These are phyloP conservation scores for Agraylea sexmaculata DNA, from an alignment of 1,140 invertebrate genomes.

Conservation along the genomic window DNA sequence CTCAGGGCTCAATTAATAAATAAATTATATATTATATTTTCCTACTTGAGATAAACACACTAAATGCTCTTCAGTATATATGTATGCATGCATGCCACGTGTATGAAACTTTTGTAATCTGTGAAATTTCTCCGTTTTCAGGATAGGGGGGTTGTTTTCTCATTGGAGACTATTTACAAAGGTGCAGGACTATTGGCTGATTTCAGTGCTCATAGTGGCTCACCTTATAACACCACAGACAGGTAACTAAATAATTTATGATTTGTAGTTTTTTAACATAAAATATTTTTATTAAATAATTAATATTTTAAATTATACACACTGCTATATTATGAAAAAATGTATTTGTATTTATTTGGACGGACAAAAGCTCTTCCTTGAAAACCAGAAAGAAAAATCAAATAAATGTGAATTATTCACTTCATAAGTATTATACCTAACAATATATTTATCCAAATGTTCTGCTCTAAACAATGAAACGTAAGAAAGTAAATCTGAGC, in stretches of 20 bases:
- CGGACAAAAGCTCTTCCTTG: too few species aligned
- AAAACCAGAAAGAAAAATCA: too few species aligned
- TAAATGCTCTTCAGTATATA: too few species aligned
- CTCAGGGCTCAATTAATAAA: too few species aligned
- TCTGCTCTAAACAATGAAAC: too few species aligned
- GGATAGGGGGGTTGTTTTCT: constrained; percentile 37
- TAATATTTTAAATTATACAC: background rate
- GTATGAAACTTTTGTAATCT: constrained; percentile 10
- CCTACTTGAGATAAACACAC: too few species aligned
- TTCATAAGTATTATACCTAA: too few species aligned
- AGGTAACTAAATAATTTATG: constrained; percentile 25
- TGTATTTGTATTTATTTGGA: too few species aligned
- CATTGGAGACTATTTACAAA: constrained; percentile 38
- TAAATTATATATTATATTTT: too few species aligned
- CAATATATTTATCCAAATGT: too few species aligned
- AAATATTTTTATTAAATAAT: background rate
- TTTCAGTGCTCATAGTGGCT: constrained; percentile 34
- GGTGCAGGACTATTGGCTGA: constrained; percentile 34
- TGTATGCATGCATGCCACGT: background rate
- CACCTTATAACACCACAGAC: constrained; percentile 39
- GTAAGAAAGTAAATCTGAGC: too few species aligned
- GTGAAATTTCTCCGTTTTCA: constrained; percentile 26
- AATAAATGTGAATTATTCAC: too few species aligned
- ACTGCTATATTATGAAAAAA: background rate
- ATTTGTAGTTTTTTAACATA: background rate